Conservation (phyloP, 2,888 invertebrate genomes). For the Mechanitis messenoides region DNA sequence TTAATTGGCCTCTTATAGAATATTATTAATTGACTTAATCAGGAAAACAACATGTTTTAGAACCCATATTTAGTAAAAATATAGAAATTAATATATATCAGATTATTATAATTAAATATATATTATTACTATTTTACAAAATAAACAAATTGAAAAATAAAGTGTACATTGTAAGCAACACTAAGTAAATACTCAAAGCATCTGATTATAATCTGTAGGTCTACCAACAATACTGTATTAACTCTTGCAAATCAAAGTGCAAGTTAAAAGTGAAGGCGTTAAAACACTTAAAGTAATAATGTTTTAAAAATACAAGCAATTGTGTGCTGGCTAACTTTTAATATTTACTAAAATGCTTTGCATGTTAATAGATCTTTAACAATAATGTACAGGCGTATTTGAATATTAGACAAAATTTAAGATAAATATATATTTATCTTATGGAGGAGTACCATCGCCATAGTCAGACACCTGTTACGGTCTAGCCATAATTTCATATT, state of each 20-base stretch:
- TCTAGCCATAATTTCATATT: too few relatives aligned
- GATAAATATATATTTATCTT: too few relatives aligned
- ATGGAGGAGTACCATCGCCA: too few relatives aligned
- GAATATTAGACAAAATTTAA: too few relatives aligned
- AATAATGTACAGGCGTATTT: too few relatives aligned
- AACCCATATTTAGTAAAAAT: too few relatives aligned
- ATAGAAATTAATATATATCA: too few relatives aligned
- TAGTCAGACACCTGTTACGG: not conserved
- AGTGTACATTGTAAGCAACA: slow-evolving; percentile 12
- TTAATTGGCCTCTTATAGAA: not conserved
- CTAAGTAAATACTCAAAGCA: slow-evolving; percentile 23
- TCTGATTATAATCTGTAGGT: slow-evolving; percentile 30
- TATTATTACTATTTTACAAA: not conserved
- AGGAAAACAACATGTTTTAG: slow-evolving; percentile 2
- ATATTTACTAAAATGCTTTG: too few relatives aligned
- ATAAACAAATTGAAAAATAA: not conserved
- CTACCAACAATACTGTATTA: slow-evolving; percentile 28
- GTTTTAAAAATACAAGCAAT: too few relatives aligned
- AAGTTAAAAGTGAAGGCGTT: slow-evolving; percentile 10
- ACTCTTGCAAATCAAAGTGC: slow-evolving; percentile 10
- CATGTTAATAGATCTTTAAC: too few relatives aligned
- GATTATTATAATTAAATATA: too few relatives aligned
- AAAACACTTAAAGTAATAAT: not conserved
- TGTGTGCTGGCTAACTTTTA: too few relatives aligned
- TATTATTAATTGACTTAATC: slow-evolving; percentile 1